Base-by-base conservation (phyloP, 1,140 invertebrate species). In the Meloidogyne exigua region DNA sequence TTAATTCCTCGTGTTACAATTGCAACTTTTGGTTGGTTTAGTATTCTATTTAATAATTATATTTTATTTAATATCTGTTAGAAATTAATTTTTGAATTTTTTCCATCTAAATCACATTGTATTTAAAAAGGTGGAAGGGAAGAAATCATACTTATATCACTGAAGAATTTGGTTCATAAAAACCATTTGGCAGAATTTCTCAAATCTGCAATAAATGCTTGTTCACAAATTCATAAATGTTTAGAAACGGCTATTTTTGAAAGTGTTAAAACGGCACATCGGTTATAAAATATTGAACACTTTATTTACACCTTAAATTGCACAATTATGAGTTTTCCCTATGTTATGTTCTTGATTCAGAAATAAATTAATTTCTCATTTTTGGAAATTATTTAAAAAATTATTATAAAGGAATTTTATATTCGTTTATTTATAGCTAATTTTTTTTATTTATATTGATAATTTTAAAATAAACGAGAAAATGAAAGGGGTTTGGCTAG, bases 241-340 rank as follows among this genome's bases (percentile, higher is more conserved):
- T 57, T 79, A n/a, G 77, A 79, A 49, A 80, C 77, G 25, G 79
- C 79, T 39, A 65, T 80, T 74, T 65, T 79, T 32, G 36, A 49
- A 28, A 32, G 39, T 21, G 21, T 73, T 26, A 76, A 75, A 36
- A 72, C 18, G 15, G 75, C 70, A 15, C 26, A 76, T 57, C 36
- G 44, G 10, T 21, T 71, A 25, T 28, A 23, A 32, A 32, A 32
- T 32, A 32, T 32, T 2, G 7, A 57, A 70, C 12, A n/a, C 4
- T 49, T 25, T 21, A 18, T 32, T 39, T 13, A 21, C 15, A 21
- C 3, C 10, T 39, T 9, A 39, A 32, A 7, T 39, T 39, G 36
- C 36, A 10, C 9, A 10, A 9, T 39, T 7, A 39, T 4, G 9
- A 9, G 4, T 39, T 39, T 39, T 3, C 9, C 36, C 3, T 39